Conservation (phyloP, 2,113 vertebrate genomes). For the Alethe castanea region DNA sequence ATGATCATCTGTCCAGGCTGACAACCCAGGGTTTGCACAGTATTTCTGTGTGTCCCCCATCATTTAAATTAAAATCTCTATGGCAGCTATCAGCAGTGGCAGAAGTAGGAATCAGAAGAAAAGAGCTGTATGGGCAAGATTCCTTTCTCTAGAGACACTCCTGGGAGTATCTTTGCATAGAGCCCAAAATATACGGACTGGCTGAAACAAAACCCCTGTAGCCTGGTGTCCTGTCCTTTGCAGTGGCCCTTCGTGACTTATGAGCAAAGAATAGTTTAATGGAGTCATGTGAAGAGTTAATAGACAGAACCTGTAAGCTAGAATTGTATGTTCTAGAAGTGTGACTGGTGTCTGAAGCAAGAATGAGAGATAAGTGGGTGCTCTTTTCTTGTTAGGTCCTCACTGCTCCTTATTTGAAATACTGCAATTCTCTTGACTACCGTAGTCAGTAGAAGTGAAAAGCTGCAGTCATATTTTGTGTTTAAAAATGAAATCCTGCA, state of each 20-base stretch:
- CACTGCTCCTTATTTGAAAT: background rate
- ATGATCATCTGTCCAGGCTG: background rate
- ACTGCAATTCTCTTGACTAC: background rate
- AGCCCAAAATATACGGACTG: background rate
- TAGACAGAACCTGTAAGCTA: background rate
- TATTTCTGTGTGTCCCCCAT: accelerated
- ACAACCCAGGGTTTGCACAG: accelerated
- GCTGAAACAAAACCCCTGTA: background rate
- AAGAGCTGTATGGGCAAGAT: background rate
- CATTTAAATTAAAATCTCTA: background rate
- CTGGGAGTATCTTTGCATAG: background rate
- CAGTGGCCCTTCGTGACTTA: background rate
- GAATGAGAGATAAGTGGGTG: background rate
- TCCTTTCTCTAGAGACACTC: background rate
- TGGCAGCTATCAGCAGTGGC: background rate
- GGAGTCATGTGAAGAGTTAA: background rate
- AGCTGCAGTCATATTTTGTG: background rate
- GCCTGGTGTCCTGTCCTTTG: background rate
- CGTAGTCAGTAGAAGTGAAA: background rate
- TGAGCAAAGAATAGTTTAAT: background rate
- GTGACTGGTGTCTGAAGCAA: background rate
- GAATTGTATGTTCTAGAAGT: background rate
- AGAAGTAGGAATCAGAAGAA: background rate
- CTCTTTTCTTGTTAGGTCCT: background rate
- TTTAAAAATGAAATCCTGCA: background rate